Evolutionary conservation across 2,888 invertebrate species (phyloP).

Genomic region (Caenorhabditis auriculariae): DNA sequence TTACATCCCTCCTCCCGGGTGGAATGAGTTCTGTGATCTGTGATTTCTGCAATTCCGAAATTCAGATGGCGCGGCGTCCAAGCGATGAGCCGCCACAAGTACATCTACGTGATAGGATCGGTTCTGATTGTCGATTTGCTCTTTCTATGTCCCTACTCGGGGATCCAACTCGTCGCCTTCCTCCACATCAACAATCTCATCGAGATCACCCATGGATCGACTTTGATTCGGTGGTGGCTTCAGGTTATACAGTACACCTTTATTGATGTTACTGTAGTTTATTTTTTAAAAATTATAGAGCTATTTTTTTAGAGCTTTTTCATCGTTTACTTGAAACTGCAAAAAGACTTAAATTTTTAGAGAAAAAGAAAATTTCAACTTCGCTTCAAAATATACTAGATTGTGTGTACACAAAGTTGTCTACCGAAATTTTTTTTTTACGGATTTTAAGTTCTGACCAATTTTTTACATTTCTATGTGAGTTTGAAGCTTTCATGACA

Average conservation of each 20-base stretch:
- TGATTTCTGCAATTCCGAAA: no score
- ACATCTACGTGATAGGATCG: slow-evolving; percentile 62
- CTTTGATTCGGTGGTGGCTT: slow-evolving; percentile 59
- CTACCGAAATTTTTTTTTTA: no score
- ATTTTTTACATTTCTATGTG: no score
- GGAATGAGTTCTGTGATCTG: not conserved
- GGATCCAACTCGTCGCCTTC: slow-evolving; percentile 54
- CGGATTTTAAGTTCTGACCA: no score
- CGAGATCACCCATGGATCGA: slow-evolving; percentile 36
- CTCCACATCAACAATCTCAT: slow-evolving; percentile 57
- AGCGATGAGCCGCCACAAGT: slow-evolving; percentile 61
- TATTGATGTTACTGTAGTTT: not conserved
- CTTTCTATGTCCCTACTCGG: slow-evolving; percentile 61
- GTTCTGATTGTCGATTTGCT: slow-evolving; percentile 62
- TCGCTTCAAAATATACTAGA: no score
- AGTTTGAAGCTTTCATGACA: no score
- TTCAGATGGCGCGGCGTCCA: slow-evolving; percentile 35
- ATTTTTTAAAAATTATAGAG: not conserved
- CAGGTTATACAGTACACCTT: slow-evolving; percentile 40
- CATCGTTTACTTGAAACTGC: no score
- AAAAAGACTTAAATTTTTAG: no score
- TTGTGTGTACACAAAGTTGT: no score
- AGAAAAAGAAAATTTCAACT: no score
- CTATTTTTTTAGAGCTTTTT: not conserved
- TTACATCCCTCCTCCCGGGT: no score